Evolutionary conservation across 1,140 invertebrate genomes (phyloP), one percentile per base, ranked within the genome.

Genomic region (Cyphomyrmex costatus): DNA sequence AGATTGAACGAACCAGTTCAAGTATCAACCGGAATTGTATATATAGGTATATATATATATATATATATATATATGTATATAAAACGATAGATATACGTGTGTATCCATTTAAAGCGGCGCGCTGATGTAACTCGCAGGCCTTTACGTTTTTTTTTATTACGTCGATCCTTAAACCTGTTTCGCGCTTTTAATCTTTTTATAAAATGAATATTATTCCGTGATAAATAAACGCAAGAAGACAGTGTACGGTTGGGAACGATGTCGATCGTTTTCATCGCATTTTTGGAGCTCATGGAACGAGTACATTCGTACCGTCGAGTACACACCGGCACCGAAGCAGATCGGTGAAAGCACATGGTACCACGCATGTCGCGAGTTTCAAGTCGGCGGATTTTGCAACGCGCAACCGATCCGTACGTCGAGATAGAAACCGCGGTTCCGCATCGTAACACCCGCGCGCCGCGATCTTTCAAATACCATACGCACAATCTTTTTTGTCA

Each of bases 381-480:
- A 42, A 83, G 68, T 73, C 63, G 65, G 46, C 30, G 30, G 30
- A 88, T 88, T 90, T 88, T 87, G 83, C 68, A 85, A 79, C 63
- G 63, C 74, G 68, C 73, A 65, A 78, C 85, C 88, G 87, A 88
- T 88, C 70, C 73, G 71, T 84, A 66, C 60, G 53, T 61, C 36
- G 68, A 58, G 79, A 83, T 83, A 60, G 79, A 83, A 83, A 74
- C 68, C 68, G 8, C 68, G 68, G 68, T 74, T 73, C 68, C 53
- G 68, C 79, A 33, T 27, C 66, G 51, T n/a, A 36, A 71, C 78
- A 21, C 53, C 19, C 33, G 66, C 14, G 66, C 14, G 36, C 68
- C 68, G 33, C 30, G 42, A 24, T 70, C 16, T 68, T 53, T 27
- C 16, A 80, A 80, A 70, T 56, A 79, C 19, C 36, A 16, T n/a